Evolutionary conservation across 2,797 vertebrate species (phyloP), one percentile per base, ranked within the genome.

Genomic region (Triplophysa yarkandensis): DNA sequence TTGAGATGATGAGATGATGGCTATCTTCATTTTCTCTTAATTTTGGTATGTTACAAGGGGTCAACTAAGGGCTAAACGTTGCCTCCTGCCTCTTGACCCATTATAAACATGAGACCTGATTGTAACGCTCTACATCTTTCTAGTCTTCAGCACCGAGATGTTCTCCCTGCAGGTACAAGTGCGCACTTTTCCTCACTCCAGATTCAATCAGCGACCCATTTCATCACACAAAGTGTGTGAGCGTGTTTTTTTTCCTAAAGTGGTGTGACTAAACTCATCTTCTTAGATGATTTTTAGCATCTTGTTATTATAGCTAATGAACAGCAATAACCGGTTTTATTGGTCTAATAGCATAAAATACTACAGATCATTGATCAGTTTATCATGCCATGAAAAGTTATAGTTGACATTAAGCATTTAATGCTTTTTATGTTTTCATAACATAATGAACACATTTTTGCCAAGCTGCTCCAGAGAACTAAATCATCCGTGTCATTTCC

Each of bases 291-390:
- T 76, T 83, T 80, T 69, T 9, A 39, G 36, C 36, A 39, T 11
- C 36, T 39, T 83, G 79, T 73, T 63, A 81, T 82, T 80, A 72
- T 71, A 67, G 80, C 85, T 85, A 88, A 88, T 87, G 83, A 85
- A 73, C 75, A 76, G 67, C 76, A 82, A 63, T 64, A 41, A 6
- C 43, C 57, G 76, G 80, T 87, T 88, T 80, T 85, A 89, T 86
- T 83, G 77, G 74, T 79, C 83, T 87, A 88, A 88, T 85, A 81
- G 86, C 72, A 76, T 73, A 83, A 80, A 74, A 57, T 75, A 80
- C 28, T 76, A 86, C 87, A 87, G 80, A 85, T 89, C 87, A 89
- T 90, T 88, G 54, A 44, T 69, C 52, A 88, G 75, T 77, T 82
- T 85, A 63, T 80, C 61, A 80, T 34, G 67, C 63, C 83, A 81